Evolutionary conservation across 2,797 vertebrate genomes (phyloP), one percentile per base, ranked within the genome.

Genomic region (Pantherophis vulpinus): DNA sequence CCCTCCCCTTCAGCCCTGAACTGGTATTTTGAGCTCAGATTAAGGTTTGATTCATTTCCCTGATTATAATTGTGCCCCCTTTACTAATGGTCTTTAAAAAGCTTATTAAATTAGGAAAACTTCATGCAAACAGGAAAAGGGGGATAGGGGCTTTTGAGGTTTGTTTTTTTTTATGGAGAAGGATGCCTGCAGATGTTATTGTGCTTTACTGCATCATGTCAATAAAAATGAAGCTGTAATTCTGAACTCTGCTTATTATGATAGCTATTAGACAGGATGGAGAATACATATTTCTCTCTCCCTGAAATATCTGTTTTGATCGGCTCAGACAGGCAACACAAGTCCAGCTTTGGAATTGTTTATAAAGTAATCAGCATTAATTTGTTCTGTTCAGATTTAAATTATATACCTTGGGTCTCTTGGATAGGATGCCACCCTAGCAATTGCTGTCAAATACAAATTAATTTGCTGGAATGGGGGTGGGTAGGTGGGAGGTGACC

Each of bases 371-470:
- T 97, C 96, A 97, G 96, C 95, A 97, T 98, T 98, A 97, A 97
- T 98, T 97, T 98, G 96, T 97, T 97, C 97, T 96, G 96, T 97
- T 97, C 97, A 96, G 96, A 96, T 97, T 97, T 98, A 97, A 98
- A 98, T 98, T 98, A 97, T 95, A 97, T 95, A 97, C 95, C 95
- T 93, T 94, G 96, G 95, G 95, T 96, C 96, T 95, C 97, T 94
- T 97, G 97, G 97, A 97, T 97, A 98, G 97, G 97, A 97, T 97
- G 97, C 95, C 93, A 95, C 94, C 93, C 96, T 95, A 92, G 93
- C 94, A 29, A 95, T 96, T 97, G 96, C 96, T 98, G 97, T 97
- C 97, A 98, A 94, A 97, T 95, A 92, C 96, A 97, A 97, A 98
- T 97, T 96, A 98, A 98, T 98, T 97, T 97, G 95, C 97, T 94